Evolutionary conservation across 1,140 invertebrate species (phyloP).

Genomic region (Oncopeltus fasciatus): DNA sequence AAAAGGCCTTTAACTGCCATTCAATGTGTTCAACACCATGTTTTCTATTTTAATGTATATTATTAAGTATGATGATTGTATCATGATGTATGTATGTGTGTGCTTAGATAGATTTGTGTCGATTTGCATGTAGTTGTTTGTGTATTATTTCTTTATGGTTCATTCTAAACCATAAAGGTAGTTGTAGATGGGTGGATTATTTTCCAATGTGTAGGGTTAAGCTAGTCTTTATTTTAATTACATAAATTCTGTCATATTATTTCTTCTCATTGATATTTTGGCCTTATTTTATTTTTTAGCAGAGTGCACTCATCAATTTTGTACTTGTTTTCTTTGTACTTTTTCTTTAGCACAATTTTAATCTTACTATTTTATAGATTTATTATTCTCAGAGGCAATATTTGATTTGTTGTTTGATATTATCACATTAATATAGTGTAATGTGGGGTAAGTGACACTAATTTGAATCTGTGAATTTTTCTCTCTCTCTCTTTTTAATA

Average conservation of each 20-base stretch:
- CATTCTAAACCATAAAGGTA: not conserved
- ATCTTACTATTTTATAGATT: not conserved
- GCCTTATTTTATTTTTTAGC: not conserved
- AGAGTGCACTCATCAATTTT: too few species aligned
- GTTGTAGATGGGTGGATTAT: not conserved
- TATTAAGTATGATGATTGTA: not conserved
- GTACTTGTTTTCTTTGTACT: too few species aligned
- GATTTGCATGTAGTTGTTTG: not conserved
- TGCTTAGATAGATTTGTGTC: constrained; percentile 3
- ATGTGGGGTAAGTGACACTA: too few species aligned
- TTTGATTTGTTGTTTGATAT: too few species aligned
- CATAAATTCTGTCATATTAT: not conserved
- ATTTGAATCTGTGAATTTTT: too few species aligned
- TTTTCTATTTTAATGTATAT: not conserved
- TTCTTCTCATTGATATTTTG: not conserved
- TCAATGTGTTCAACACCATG: constrained; percentile 2
- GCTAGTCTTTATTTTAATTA: not conserved
- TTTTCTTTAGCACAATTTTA: not conserved
- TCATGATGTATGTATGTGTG: not conserved
- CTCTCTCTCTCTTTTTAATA: too few species aligned
- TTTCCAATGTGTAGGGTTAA: not conserved
- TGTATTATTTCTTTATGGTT: not conserved
- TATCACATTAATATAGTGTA: too few species aligned
- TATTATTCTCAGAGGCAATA: too few species aligned
- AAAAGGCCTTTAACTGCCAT: constrained; percentile 6